Conservation (phyloP, 2,797 vertebrate genomes). For the Buceros bicornis region DNA sequence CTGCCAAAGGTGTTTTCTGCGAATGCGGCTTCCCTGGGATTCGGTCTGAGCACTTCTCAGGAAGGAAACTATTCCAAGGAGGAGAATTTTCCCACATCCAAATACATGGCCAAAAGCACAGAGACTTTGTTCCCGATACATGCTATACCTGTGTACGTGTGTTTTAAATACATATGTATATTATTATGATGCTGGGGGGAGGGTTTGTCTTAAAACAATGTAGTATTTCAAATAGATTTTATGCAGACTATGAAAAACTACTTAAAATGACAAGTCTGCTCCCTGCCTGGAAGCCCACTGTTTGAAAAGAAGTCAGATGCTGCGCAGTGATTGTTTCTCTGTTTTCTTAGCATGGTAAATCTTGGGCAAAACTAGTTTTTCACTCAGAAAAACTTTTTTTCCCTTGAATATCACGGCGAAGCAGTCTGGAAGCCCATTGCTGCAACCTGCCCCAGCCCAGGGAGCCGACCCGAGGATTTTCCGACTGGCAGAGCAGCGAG, state of each 20-base stretch:
- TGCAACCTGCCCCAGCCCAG: background rate
- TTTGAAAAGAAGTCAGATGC: background rate
- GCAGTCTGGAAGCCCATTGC: background rate
- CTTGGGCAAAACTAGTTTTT: background rate
- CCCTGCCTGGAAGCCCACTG: background rate
- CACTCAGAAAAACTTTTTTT: background rate
- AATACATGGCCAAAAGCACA: background rate
- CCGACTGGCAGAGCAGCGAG: background rate
- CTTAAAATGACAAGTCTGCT: background rate
- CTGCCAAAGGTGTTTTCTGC: background rate
- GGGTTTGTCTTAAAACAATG: background rate
- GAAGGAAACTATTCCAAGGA: background rate
- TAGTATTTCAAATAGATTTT: background rate
- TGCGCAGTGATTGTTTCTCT: background rate
- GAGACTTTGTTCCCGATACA: background rate
- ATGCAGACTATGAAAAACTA: background rate
- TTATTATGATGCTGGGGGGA: background rate
- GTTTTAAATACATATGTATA: too few relatives aligned
- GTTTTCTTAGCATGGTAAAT: background rate
- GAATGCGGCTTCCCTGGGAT: slow-evolving; percentile 18
- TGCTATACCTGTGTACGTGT: background rate
- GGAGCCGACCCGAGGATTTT: slow-evolving; percentile 29
- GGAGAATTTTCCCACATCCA: background rate
- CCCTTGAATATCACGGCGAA: fast-evolving
- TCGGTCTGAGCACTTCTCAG: background rate